These are phyloP conservation scores for Chrysolina oricalcia DNA, from an alignment of 2,888 invertebrate genomes.

Conservation along the genomic window DNA sequence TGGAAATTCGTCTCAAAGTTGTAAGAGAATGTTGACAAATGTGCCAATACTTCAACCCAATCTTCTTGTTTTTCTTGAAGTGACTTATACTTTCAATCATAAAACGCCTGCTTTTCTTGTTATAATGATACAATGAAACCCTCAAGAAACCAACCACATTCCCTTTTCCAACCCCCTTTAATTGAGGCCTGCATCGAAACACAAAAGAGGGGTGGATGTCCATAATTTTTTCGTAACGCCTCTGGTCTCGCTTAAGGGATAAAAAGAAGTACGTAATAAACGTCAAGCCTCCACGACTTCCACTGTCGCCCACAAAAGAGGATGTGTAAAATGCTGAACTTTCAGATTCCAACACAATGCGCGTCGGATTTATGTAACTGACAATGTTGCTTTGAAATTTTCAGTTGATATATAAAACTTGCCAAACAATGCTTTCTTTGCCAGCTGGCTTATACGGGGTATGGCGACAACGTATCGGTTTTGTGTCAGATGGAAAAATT, in stretches of 20 bases:
- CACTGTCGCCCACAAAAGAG: conserved; percentile 56
- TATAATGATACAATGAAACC: background rate
- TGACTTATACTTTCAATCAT: too few relatives aligned
- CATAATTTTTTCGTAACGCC: conserved; percentile 14
- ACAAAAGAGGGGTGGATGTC: conserved; percentile 31
- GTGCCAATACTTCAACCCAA: too few relatives aligned
- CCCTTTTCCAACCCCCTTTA: conserved; percentile 8
- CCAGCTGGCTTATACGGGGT: background rate
- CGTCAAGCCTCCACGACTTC: conserved; percentile 59
- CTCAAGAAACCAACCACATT: background rate
- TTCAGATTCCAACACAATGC: conserved; percentile 54
- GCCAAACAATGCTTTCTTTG: conserved; percentile 31
- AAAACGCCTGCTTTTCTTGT: too few relatives aligned
- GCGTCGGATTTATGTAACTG: conserved; percentile 53
- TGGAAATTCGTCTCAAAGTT: too few relatives aligned
- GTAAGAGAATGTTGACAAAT: too few relatives aligned
- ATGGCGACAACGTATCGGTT: background rate
- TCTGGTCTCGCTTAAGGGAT: conserved; percentile 57
- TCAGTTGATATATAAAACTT: conserved; percentile 38
- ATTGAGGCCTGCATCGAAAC: conserved; percentile 26
- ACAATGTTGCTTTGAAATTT: conserved; percentile 42
- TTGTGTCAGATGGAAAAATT: too few relatives aligned
- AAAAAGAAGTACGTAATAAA: conserved; percentile 62
- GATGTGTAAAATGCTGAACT: conserved; percentile 57
- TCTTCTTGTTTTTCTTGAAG: too few relatives aligned